Evolutionary conservation across 2,797 vertebrate genomes (phyloP).

Genomic region (Phoxinus dragarum): DNA sequence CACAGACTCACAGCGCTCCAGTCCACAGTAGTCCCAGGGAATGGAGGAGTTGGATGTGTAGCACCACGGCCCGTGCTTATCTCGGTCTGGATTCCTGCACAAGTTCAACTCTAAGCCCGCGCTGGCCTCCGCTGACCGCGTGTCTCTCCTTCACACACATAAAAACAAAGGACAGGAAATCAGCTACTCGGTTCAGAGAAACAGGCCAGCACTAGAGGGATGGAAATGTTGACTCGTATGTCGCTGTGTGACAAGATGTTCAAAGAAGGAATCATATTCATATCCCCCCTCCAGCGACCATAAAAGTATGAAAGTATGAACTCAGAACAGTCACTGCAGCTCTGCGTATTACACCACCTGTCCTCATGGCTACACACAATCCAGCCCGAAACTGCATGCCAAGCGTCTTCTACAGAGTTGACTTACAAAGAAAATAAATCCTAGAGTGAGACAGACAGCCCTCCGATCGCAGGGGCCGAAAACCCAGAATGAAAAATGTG

Average conservation of each 20-base stretch:
- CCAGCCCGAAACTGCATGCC: constrained; percentile 8
- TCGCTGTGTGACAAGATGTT: constrained; percentile 66
- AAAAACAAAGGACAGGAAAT: constrained; percentile 44
- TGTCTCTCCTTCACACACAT: constrained; percentile 71
- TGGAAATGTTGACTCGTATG: constrained; percentile 66
- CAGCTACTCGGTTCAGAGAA: constrained; percentile 17
- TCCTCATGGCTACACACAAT: background rate
- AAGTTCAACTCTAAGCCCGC: constrained; percentile 90
- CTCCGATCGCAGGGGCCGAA: constrained; percentile 1
- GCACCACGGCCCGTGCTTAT: constrained; percentile 97
- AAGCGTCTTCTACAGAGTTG: constrained; percentile 20
- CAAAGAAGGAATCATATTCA: constrained; percentile 69
- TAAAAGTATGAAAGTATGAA: constrained; percentile 75
- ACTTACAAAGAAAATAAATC: constrained; percentile 45
- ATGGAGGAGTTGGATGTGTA: constrained; percentile 90
- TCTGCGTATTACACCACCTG: constrained; percentile 24
- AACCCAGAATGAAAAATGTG: constrained; percentile 47
- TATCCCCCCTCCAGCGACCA: constrained; percentile 64
- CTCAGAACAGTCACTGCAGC: constrained; percentile 61
- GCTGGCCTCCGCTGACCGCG: constrained; percentile 76
- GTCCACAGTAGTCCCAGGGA: constrained; percentile 96
- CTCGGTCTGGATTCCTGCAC: constrained; percentile 95
- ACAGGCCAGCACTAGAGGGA: constrained; percentile 53
- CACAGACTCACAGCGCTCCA: constrained; percentile 90
- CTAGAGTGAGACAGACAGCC: constrained; percentile 4